Conservation (phyloP, 2,888 invertebrate species). For the Cryptus viduatorius region DNA sequence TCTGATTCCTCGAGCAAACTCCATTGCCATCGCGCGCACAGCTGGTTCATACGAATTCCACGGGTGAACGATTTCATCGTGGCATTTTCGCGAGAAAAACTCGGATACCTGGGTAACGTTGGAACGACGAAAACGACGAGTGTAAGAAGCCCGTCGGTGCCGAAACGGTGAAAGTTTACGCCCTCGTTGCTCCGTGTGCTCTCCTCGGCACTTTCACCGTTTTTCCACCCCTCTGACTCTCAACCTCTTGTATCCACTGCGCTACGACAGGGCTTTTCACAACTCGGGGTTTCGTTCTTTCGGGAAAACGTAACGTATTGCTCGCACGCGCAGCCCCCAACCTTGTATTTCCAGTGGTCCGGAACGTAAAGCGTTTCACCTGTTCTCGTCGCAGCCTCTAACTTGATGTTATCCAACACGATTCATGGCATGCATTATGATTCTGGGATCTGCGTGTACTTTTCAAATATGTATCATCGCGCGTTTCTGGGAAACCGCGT, state of each 20-base stretch:
- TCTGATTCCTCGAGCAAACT: conserved; percentile 59
- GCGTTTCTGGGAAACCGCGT: neutral
- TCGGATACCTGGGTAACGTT: conserved; percentile 28
- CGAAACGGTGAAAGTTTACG: conserved; percentile 34
- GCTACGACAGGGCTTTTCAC: conserved; percentile 1
- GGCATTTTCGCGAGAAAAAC: conserved; percentile 43
- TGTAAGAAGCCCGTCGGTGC: neutral
- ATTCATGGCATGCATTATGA: neutral
- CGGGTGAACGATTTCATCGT: conserved; percentile 53
- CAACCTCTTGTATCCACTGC: conserved; percentile 10
- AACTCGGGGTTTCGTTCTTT: conserved; percentile 22
- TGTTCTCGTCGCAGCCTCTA: conserved; percentile 4
- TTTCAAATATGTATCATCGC: neutral
- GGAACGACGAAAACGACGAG: conserved; percentile 30
- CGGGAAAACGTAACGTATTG: conserved; percentile 34
- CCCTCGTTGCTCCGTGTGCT: conserved; percentile 24
- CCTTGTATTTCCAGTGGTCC: conserved; percentile 22
- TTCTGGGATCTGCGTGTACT: neutral
- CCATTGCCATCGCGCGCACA: conserved; percentile 44
- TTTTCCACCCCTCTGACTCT: conserved; percentile 9
- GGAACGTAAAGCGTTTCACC: conserved; percentile 37
- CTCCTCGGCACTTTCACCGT: conserved; percentile 20
- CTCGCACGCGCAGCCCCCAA: neutral
- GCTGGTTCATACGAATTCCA: conserved; percentile 52
- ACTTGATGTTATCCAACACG: conserved; percentile 2